Percentiles rank a stretch among this genome's conserved stretches.
Evolutionary conservation across 2,888 invertebrate species (phyloP).

Genomic region (Melinopterus prodromus): DNA sequence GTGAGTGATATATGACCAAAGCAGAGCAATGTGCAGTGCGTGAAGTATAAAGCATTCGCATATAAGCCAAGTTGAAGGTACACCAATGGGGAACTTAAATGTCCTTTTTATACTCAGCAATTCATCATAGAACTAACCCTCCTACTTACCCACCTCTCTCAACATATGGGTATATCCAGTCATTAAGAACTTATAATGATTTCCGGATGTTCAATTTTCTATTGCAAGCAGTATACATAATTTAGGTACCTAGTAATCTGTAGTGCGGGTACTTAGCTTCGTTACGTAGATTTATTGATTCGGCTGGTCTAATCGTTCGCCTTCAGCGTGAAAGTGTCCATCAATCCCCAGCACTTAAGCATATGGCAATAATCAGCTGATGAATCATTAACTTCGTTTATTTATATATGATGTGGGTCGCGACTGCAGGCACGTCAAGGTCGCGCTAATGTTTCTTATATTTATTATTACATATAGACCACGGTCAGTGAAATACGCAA

Average conservation of each 20-base stretch:
- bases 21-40: too few species aligned
- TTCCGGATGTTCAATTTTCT: too few species aligned
- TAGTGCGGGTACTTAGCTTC: not conserved
- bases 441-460: not conserved
- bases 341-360: not conserved
- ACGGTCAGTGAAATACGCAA: not conserved
- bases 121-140: too few species aligned
- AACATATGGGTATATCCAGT: too few species aligned
- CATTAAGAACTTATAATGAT: too few species aligned
- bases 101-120: too few species aligned
- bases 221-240: not conserved
- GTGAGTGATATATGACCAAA: too few species aligned
- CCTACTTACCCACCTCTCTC: too few species aligned
- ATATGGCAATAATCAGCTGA: not conserved
- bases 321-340: not conserved
- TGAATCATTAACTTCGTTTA: not conserved
- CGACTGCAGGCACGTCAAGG: not conserved
- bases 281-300: not conserved
- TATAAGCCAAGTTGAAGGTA: too few species aligned
- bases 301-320: not conserved
- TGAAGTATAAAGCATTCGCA: too few species aligned
- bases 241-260: not conserved
- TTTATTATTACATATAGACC: not conserved
- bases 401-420: slow-evolving; percentile 4
- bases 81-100: too few species aligned